Conservation (phyloP, 2,113 vertebrate species). For the Zosterops pallidus region DNA sequence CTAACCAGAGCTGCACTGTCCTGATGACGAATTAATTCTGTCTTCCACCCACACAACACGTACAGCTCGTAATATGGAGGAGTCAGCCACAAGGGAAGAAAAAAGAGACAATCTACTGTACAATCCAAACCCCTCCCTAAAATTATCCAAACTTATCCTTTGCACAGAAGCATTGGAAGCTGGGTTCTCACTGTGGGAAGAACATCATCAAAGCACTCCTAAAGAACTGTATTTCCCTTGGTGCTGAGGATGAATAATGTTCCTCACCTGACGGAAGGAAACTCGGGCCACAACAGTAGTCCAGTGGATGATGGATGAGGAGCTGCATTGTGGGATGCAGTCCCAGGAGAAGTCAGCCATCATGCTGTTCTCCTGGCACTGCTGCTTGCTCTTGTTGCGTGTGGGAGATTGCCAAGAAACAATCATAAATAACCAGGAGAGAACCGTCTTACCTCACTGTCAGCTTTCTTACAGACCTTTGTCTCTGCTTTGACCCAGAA, state of each 20-base stretch:
- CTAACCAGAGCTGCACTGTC: neutral
- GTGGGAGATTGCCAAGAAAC: neutral
- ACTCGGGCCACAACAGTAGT: fast-evolving
- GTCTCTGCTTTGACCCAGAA: neutral
- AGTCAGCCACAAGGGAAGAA: constrained; percentile 11
- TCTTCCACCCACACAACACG: constrained; percentile 50
- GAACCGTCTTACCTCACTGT: neutral
- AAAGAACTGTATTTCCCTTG: neutral
- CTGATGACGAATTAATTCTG: constrained; percentile 58
- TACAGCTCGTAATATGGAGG: constrained; percentile 6
- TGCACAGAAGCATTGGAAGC: neutral
- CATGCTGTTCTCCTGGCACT: neutral
- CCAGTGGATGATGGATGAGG: neutral
- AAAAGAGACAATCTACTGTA: neutral
- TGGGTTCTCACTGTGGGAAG: neutral
- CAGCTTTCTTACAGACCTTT: neutral
- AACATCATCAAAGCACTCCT: neutral
- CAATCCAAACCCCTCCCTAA: neutral
- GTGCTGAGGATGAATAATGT: neutral
- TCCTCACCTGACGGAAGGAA: neutral
- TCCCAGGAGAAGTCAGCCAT: neutral
- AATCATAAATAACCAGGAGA: neutral
- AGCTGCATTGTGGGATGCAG: fast-evolving
- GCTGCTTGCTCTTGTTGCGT: neutral
- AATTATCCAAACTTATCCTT: neutral